Evolutionary conservation across 2,797 vertebrate species (phyloP), one percentile per base, ranked within the genome.

Genomic region (Hydrolagus colliei): DNA sequence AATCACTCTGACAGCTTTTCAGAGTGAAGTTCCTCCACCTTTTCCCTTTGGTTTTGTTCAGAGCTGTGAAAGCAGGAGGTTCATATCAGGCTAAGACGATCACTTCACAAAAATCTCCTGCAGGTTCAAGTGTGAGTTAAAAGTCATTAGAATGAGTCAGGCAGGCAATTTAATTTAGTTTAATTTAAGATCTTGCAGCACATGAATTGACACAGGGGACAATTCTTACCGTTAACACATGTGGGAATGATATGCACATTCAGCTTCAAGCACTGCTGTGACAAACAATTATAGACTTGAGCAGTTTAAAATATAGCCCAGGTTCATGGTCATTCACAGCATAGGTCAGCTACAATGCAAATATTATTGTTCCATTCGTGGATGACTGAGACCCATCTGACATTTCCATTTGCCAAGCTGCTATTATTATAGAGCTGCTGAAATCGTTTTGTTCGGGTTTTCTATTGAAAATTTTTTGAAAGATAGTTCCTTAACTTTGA

Each of bases 321-420:
- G 52, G n/a, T 77, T 59, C 18, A 9, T 20, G 61, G 52, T 74
- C 32, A 74, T 1, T 35, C 41, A 61, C 41, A 52, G 41, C 41
- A 52, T 1, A 52, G 41, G 41, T 52, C 41, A 52, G 41, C 41
- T 0, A 6, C 20, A 61, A 61, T 77, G 41, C 41, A 74, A 41
- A 74, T 74, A 16, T 77, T 77, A 52, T 77, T 35, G 75, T 77
- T 78, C 76, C 59, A 11, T 63, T 78, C 11, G 62, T 78, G 11
- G 62, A 78, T n/a, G 41, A 52, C n/a, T n/a, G 62, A 63, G 75
- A 77, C 52, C 18, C 52, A 77, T 2, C 20, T 61, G 52, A 61
- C 52, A 78, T 78, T 62, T 20, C 13, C 59, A 22, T 22, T 62
- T 78, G 59, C 76, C 27, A n/a, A 78, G 41, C 52, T 74, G 41